These are phyloP conservation scores for Pseudachorutes palmiensis DNA, from an alignment of 1,140 invertebrate genomes.

Conservation along the genomic window DNA sequence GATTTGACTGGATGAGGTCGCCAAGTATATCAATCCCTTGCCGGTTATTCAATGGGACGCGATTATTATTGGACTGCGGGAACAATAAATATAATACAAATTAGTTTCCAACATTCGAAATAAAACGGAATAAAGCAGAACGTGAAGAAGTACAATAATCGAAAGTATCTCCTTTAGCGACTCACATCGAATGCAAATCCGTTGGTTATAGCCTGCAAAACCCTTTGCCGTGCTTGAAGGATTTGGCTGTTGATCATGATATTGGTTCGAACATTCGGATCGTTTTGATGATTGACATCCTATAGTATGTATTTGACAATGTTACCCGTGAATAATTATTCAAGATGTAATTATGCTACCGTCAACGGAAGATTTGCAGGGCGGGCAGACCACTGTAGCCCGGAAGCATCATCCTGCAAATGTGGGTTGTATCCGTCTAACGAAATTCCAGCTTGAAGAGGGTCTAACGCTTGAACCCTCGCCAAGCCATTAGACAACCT, in stretches of 20 bases:
- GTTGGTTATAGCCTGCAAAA: background rate
- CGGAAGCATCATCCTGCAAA: slow-evolving; percentile 6
- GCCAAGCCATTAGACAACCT: slow-evolving; percentile 12
- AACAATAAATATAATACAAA: background rate
- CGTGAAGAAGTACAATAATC: background rate
- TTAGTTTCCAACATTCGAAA: no score
- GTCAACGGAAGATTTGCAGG: background rate
- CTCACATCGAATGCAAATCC: background rate
- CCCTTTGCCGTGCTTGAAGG: background rate
- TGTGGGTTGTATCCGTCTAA: slow-evolving; percentile 17
- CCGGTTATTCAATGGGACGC: background rate
- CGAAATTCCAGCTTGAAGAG: background rate
- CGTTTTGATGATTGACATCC: background rate
- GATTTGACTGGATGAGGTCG: slow-evolving; percentile 1
- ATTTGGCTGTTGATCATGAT: background rate
- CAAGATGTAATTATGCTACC: background rate
- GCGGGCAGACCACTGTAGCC: background rate
- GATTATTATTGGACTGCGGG: background rate
- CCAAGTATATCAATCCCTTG: slow-evolving; percentile 6
- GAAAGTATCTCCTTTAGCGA: background rate
- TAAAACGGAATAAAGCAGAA: no score
- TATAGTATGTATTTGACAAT: background rate
- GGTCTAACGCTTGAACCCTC: background rate
- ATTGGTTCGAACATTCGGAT: background rate
- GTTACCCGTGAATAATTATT: background rate